Conservation (phyloP, 2,888 invertebrate species). For the Drosophila helvetica region DNA sequence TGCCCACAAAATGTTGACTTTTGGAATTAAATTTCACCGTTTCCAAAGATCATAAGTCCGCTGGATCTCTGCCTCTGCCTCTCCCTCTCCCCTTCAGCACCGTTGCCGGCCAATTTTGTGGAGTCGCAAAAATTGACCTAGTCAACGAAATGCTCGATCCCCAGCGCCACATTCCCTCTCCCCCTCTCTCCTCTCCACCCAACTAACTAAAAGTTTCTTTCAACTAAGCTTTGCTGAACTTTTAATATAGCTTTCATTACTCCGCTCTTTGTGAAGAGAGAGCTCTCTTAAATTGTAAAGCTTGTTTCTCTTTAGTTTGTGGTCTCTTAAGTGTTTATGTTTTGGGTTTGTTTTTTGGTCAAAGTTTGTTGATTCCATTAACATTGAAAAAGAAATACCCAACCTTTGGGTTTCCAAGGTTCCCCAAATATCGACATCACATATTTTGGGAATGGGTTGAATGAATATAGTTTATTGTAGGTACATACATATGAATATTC, state of each 20-base stretch:
- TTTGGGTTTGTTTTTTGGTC: constrained; percentile 32
- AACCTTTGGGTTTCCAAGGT: constrained; percentile 54
- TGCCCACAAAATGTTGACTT: constrained; percentile 42
- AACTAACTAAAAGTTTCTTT: constrained; percentile 6
- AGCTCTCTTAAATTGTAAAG: constrained; percentile 27
- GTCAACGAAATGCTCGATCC: constrained; percentile 67
- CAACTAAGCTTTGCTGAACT: constrained; percentile 36
- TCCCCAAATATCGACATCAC: constrained; percentile 4
- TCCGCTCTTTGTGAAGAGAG: constrained; percentile 44
- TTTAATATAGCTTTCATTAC: constrained; percentile 41
- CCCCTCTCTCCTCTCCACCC: constrained; percentile 17
- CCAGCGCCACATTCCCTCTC: constrained; percentile 30
- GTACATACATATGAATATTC: neutral
- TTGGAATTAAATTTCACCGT: constrained; percentile 69
- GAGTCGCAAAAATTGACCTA: constrained; percentile 66
- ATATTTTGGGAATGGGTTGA: constrained; percentile 13
- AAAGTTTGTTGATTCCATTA: constrained; percentile 35
- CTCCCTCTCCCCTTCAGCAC: constrained; percentile 19
- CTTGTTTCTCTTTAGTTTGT: neutral
- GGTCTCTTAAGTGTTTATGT: neutral
- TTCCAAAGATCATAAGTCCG: constrained; percentile 40
- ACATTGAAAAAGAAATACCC: constrained; percentile 32
- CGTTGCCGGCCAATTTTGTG: constrained; percentile 32
- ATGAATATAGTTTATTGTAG: neutral
- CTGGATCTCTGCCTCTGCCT: neutral